Percentiles rank a stretch among this genome's conserved stretches.
Conservation (phyloP, 2,888 invertebrate genomes). For the Aphidoletes aphidimyza region DNA sequence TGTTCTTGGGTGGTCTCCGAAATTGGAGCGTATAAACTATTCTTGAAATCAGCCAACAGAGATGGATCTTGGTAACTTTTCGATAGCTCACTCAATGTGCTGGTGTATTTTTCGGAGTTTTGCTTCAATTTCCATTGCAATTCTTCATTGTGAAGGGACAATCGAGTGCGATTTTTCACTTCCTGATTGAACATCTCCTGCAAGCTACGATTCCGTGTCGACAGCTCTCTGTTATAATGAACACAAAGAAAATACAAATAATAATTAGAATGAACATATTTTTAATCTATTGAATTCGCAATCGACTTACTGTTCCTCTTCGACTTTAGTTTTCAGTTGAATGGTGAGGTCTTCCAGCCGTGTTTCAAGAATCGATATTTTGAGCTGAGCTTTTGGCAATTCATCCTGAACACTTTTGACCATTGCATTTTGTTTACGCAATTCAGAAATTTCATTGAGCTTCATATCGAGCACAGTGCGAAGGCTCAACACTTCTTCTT, state of each 20-base stretch:
- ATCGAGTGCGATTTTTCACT: constrained; percentile 79
- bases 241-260: constrained; percentile 45
- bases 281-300: background rate
- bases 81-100: constrained; percentile 64
- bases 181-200: constrained; percentile 80
- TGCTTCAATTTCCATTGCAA: constrained; percentile 87
- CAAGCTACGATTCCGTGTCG: constrained; percentile 78
- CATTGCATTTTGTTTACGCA: constrained; percentile 78
- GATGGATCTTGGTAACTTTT: constrained; percentile 59
- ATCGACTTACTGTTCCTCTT: constrained; percentile 75
- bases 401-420: constrained; percentile 79
- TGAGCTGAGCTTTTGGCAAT: constrained; percentile 77
- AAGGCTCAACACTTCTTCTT: constrained; percentile 83
- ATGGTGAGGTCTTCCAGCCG: constrained; percentile 87
- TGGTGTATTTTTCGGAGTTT: constrained; percentile 76
- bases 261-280: constrained; percentile 21
- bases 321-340: constrained; percentile 75
- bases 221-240: constrained; percentile 69
- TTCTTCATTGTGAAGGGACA: constrained; percentile 88
- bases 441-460: constrained; percentile 83
- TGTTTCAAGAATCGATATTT: constrained; percentile 80
- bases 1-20: background rate
- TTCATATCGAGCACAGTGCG: constrained; percentile 89
- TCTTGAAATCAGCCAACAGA: constrained; percentile 53
- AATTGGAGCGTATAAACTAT: constrained; percentile 36